Evolutionary conservation across 2,797 vertebrate species (phyloP).

Genomic region (Rallus crepitans): DNA sequence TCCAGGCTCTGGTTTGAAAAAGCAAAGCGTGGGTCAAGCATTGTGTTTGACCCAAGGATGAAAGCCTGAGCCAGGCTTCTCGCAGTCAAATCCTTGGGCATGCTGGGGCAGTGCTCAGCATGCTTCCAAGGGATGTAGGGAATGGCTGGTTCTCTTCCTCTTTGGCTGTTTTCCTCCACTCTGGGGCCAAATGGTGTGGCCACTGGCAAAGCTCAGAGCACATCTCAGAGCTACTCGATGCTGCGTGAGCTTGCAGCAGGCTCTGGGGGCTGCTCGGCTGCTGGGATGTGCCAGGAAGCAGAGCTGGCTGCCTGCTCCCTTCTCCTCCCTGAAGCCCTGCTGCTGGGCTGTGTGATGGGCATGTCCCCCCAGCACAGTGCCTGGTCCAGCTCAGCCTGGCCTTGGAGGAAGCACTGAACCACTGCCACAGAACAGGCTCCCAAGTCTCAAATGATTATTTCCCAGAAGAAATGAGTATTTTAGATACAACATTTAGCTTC

Average conservation of each 20-base stretch:
- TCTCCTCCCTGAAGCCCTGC: neutral
- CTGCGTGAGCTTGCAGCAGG: neutral
- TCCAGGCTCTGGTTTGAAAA: neutral
- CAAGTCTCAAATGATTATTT: neutral
- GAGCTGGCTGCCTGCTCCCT: neutral
- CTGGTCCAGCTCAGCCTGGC: fast-evolving
- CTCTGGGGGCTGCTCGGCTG: neutral
- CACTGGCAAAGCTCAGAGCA: neutral
- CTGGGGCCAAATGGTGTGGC: neutral
- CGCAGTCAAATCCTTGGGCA: fast-evolving
- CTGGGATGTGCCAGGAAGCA: neutral
- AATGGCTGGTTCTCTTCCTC: neutral
- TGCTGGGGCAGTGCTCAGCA: neutral
- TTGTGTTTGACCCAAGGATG: neutral
- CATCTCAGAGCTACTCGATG: neutral
- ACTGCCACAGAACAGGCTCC: fast-evolving
- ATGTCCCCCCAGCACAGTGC: fast-evolving
- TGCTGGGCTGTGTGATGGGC: fast-evolving
- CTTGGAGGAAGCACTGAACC: fast-evolving
- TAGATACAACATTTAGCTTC: slow-evolving; percentile 31
- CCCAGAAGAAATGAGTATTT: neutral
- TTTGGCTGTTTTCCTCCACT: neutral
- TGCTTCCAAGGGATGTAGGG: neutral
- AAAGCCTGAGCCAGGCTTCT: neutral
- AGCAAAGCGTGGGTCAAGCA: neutral